Evolutionary conservation across 2,888 invertebrate species (phyloP).

Genomic region (Agrypnus murinus): DNA sequence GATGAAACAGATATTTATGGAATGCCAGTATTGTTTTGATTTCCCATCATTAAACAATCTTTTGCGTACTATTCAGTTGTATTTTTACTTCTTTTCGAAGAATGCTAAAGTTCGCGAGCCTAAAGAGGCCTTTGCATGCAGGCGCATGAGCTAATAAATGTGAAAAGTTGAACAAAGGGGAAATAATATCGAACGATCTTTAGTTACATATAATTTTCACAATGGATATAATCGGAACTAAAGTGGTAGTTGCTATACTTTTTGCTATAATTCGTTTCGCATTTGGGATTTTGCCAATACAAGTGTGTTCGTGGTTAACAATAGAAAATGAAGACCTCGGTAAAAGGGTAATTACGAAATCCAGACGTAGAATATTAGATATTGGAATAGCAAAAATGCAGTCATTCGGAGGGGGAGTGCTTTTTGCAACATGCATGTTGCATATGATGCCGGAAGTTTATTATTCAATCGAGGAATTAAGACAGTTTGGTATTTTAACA

Average conservation of each 20-base stretch:
- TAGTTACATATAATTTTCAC: not conserved
- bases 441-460: constrained; percentile 89
- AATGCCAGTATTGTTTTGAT: not conserved
- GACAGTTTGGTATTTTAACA: constrained; percentile 75
- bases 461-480: constrained; percentile 68
- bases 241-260: constrained; percentile 71
- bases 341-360: constrained; percentile 63
- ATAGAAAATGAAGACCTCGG: constrained; percentile 60
- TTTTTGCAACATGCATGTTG: constrained; percentile 83
- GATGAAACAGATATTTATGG: not conserved
- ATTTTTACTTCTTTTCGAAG: not conserved
- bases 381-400: constrained; percentile 68
- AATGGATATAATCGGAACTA: constrained; percentile 70
- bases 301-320: constrained; percentile 68
- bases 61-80: too few relatives aligned
- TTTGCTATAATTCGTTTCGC: constrained; percentile 71
- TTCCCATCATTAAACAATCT: too few relatives aligned
- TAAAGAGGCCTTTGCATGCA: not conserved
- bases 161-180: not conserved
- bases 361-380: constrained; percentile 65
- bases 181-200: not conserved
- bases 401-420: constrained; percentile 85
- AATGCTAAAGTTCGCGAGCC: not conserved
- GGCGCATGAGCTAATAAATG: constrained; percentile 19
- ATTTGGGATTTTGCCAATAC: constrained; percentile 73